Conservation (phyloP, 2,888 invertebrate genomes). For the Drosophila differens region DNA sequence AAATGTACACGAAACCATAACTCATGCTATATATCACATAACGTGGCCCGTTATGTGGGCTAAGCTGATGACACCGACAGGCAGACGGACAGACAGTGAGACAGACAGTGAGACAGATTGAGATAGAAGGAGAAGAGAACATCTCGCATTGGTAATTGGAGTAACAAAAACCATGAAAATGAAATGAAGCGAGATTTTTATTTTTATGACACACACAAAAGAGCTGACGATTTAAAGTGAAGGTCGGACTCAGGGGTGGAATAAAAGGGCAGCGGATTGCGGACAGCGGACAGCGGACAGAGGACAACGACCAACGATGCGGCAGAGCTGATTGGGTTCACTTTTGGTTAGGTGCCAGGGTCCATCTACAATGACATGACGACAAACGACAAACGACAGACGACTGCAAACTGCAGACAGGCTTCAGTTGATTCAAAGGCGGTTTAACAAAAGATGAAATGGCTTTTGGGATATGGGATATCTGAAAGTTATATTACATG, state of each 20-base stretch:
- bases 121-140: constrained; percentile 8
- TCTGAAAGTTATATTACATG: not conserved
- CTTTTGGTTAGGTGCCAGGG: constrained; percentile 11
- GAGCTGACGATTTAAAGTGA: constrained; percentile 55
- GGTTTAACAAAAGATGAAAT: constrained; percentile 27
- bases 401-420: not conserved
- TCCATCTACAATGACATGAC: not conserved
- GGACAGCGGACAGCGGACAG: not conserved
- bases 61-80: constrained; percentile 49
- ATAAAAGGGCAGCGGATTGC: constrained; percentile 3
- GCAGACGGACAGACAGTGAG: not conserved
- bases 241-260: constrained; percentile 47
- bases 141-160: constrained; percentile 60
- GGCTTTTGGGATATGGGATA: not conserved
- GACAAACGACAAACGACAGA: constrained; percentile 2
- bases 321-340: constrained; percentile 34
- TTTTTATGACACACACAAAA: constrained; percentile 57
- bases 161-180: constrained; percentile 65
- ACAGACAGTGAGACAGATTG: not conserved
- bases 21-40: constrained; percentile 59
- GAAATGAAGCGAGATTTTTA: constrained; percentile 65
- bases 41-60: constrained; percentile 63
- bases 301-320: constrained; percentile 13
- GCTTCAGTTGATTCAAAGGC: constrained; percentile 19
- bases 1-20: constrained; percentile 47